Evolutionary conservation across 2,888 invertebrate genomes (phyloP).

Genomic region (Nephrotoma guestfalica): DNA sequence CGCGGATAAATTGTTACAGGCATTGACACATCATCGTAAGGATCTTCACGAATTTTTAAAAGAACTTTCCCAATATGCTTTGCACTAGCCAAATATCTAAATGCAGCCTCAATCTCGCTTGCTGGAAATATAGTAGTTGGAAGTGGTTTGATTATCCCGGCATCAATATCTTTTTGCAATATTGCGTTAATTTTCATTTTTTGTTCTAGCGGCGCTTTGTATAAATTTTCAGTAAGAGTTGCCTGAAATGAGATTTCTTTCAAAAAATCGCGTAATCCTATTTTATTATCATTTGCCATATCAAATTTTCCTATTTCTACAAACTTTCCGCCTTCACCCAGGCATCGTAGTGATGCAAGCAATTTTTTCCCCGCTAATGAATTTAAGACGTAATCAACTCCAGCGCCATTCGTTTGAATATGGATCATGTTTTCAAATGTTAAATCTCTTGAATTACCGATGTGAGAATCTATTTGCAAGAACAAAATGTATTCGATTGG

Average conservation of each 20-base stretch:
- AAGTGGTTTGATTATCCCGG: conserved; percentile 35
- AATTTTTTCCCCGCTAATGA: conserved; percentile 87
- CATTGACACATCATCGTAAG: conserved; percentile 17
- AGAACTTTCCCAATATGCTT: conserved; percentile 69
- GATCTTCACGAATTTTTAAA: conserved; percentile 25
- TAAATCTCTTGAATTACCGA: conserved; percentile 75
- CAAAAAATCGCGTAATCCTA: conserved; percentile 49
- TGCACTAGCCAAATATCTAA: conserved; percentile 46
- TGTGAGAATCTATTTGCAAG: conserved; percentile 32
- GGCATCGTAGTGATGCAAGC: conserved; percentile 48
- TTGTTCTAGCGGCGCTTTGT: conserved; percentile 26
- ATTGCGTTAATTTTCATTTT: background rate
- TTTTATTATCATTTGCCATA: conserved; percentile 46
- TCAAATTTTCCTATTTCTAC: conserved; percentile 81
- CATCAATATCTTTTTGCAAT: conserved; percentile 25
- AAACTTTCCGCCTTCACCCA: conserved; percentile 49
- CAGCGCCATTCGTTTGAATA: conserved; percentile 63
- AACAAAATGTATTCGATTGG: background rate
- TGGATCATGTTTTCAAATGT: conserved; percentile 79
- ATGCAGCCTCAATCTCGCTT: conserved; percentile 56
- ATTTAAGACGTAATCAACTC: conserved; percentile 84
- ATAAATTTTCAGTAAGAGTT: conserved; percentile 56
- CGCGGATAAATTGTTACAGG: conserved; percentile 23
- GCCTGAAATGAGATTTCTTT: conserved; percentile 64
- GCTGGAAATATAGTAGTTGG: conserved; percentile 45